phyloP scores from a whole-genome alignment of 2,888 invertebrate species.

The Iselma pallidipennis region DNA sequence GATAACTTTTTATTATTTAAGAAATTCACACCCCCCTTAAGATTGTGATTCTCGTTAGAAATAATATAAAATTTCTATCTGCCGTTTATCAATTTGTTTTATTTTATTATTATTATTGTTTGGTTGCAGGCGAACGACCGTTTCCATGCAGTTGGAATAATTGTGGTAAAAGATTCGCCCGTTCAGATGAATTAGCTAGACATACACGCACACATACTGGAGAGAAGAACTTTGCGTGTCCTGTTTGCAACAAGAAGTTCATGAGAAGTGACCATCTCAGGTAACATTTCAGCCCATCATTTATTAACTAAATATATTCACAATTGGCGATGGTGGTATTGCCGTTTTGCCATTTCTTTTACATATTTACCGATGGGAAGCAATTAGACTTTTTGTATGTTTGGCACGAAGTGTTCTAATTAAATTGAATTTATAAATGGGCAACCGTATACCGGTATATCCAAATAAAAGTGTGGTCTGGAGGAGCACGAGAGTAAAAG shows the following conservation, averaged over 20 bases:
- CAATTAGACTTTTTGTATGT: constrained; percentile 1
- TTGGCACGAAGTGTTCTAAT: constrained; percentile 3
- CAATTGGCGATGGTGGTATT: not conserved
- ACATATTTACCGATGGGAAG: not conserved
- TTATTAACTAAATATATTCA: not conserved
- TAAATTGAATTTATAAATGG: constrained; percentile 4
- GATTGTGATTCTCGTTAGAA: not conserved
- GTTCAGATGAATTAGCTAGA: constrained; percentile 67
- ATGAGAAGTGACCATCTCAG: constrained; percentile 69
- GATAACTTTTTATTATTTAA: not conserved
- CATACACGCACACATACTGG: constrained; percentile 69
- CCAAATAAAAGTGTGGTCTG: too few relatives aligned
- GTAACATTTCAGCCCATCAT: constrained; percentile 48
- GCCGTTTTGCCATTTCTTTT: not conserved
- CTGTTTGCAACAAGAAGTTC: constrained; percentile 66
- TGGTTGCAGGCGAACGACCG: constrained; percentile 63
- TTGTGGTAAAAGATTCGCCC: constrained; percentile 67
- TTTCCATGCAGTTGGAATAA: constrained; percentile 66
- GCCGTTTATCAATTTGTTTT: too few relatives aligned
- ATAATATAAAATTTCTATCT: too few relatives aligned
- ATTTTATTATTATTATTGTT: constrained; percentile 9
- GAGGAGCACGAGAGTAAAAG: too few relatives aligned
- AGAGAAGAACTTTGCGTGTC: constrained; percentile 67
- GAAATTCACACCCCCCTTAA: not conserved
- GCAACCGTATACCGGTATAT: too few relatives aligned